A percentile compares a stretch with the other conserved stretches of the same genome.
Conservation (phyloP, 2,888 invertebrate genomes). For the Conistra vaccinii region DNA sequence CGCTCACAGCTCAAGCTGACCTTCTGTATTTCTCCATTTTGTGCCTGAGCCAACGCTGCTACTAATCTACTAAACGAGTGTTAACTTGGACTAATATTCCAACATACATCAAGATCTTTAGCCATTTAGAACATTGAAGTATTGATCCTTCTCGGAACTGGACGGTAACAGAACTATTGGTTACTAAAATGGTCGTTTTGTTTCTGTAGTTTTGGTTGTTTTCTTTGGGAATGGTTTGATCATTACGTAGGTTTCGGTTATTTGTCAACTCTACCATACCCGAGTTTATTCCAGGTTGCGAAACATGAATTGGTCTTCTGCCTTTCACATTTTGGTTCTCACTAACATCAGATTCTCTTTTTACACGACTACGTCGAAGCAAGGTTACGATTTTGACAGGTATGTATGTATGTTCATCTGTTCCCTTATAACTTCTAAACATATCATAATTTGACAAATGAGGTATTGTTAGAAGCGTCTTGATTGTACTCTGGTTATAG, state of each 20-base stretch:
- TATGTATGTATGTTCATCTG: no score
- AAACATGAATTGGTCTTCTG: no score
- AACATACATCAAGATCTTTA: conserved; percentile 64
- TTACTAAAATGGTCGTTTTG: conserved; percentile 21
- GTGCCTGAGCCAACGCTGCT: conserved; percentile 38
- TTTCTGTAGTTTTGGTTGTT: background rate
- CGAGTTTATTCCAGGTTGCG: background rate
- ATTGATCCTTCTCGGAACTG: conserved; percentile 46
- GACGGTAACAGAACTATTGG: conserved; percentile 37
- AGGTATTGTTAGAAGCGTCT: no score
- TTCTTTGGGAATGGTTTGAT: conserved; percentile 5
- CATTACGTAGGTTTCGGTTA: background rate
- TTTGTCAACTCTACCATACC: background rate
- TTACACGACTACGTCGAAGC: no score
- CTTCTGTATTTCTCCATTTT: conserved; percentile 1
- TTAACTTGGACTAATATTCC: conserved; percentile 71
- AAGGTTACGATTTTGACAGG: no score
- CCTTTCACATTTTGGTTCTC: no score
- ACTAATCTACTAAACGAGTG: conserved; percentile 73
- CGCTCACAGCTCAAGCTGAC: accelerated
- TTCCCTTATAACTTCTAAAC: no score
- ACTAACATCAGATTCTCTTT: no score
- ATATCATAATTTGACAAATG: no score
- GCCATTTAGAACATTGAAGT: conserved; percentile 60
- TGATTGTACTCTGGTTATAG: no score